Conservation (phyloP, 64 coral and sea anemone species). For the Pocillopora verrucosa region DNA sequence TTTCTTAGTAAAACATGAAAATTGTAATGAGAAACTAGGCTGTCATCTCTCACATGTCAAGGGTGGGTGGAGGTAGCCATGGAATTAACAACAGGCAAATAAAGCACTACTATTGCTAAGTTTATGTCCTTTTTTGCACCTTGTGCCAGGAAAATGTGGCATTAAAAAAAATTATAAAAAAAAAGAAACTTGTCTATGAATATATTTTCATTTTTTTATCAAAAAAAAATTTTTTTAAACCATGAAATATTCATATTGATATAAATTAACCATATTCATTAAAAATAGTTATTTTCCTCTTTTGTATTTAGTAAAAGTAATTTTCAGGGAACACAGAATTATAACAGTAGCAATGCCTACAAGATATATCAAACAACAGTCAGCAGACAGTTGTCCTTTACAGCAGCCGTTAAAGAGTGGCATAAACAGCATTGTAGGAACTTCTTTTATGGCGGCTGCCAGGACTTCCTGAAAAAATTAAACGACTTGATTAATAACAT, state of each 20-base stretch:
- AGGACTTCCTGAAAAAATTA: constrained; percentile 38
- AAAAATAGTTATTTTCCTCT: constrained; percentile 7
- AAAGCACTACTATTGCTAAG: too few relatives aligned
- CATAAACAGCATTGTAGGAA: constrained; percentile 62
- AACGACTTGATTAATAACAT: not conserved
- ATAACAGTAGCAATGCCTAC: not conserved
- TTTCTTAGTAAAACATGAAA: too few relatives aligned
- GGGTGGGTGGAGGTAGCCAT: too few relatives aligned
- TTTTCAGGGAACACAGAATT: not conserved
- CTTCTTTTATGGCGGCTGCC: constrained; percentile 55
- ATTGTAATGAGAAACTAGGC: too few relatives aligned
- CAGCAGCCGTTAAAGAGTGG: constrained; percentile 41
- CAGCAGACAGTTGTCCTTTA: not conserved
- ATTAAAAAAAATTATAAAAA: too few relatives aligned
- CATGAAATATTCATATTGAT: not conserved
- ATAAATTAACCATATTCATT: not conserved
- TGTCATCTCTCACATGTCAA: too few relatives aligned
- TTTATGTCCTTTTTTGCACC: too few relatives aligned
- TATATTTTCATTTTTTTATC: too few relatives aligned
- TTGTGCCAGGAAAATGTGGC: too few relatives aligned
- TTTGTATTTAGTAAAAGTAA: not conserved
- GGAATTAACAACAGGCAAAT: too few relatives aligned
- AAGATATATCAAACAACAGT: not conserved
- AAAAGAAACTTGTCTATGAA: too few relatives aligned
- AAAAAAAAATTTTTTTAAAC: too few relatives aligned